Evolutionary conservation across 2,888 invertebrate species (phyloP).

Genomic region (Argyra leucocephala): DNA sequence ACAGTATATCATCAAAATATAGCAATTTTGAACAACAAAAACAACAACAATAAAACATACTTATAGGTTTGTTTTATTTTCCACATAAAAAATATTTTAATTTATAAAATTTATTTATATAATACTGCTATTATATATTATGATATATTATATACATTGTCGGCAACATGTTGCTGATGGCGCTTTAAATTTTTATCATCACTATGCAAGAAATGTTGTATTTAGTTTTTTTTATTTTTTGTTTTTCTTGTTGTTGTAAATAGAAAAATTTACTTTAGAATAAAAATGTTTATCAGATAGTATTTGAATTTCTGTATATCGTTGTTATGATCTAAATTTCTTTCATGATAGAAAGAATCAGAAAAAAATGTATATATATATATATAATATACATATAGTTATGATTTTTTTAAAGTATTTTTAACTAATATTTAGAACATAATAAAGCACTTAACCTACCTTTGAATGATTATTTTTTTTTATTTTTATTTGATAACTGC

Average conservation of each 20-base stretch:
- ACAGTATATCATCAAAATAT: too few species aligned
- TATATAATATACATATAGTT: not conserved
- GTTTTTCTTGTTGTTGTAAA: not conserved
- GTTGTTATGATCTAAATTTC: not conserved
- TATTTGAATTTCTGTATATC: not conserved
- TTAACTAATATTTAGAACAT: not conserved
- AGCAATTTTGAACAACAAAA: too few species aligned
- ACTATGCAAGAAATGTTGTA: not conserved
- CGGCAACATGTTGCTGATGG: not conserved
- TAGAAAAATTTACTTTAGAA: not conserved
- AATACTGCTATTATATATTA: too few species aligned
- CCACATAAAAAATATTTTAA: too few species aligned
- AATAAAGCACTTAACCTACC: not conserved
- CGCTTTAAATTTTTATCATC: not conserved
- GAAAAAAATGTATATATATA: not conserved
- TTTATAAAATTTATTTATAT: too few species aligned
- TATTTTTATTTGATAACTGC: not conserved
- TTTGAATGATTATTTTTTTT: not conserved
- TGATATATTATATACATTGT: too few species aligned
- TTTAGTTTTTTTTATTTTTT: not conserved
- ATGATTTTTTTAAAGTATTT: not conserved
- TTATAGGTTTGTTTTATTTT: too few species aligned
- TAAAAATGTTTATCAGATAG: not conserved
- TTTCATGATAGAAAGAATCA: not conserved
- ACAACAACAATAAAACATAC: too few species aligned